Evolutionary conservation across 1,140 invertebrate species (phyloP), one percentile per base, ranked within the genome.

Genomic region (Limonius californicus): DNA sequence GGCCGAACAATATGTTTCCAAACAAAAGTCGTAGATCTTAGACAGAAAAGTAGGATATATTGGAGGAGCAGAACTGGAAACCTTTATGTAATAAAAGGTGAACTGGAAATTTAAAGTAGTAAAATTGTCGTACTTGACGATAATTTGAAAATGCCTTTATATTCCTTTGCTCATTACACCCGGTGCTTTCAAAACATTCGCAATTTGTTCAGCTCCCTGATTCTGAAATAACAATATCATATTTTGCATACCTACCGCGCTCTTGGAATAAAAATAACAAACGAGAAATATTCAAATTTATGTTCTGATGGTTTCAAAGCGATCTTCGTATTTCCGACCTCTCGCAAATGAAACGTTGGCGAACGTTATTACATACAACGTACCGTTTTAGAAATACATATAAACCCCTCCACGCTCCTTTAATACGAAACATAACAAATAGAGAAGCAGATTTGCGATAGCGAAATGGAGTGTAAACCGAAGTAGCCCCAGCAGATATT

Each of bases 401-500:
- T 27, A 57, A 35, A 39, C 56, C 16, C 12, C 21, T 27, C 15
- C 19, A n/a, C n/a, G 54, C 8, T 32, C 12, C 54, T 35, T 27
- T 55, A 30, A 55, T 55, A 30, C 21, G 15, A 55, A 55, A 55
- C 15, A 30, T 30, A 30, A 55, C 45, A 50, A 50, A 21, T 50
- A 35, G 30, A 30, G 21, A 55, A 14, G 21, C 54, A 55, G 39
- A 42, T 58, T 59, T 62, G 59, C 61, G 67, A 66, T 66, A 66
- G 61, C 62, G 67, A 68, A 68, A 68, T 68, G 67, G 62, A 66
- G 61, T 66, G 67, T 66, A 68, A 68, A 66, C 64, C 64, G 59
- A 66, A 35, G 45, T 62, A 59, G 62, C 66, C 67, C 64, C 27
- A 57, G 59, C 53, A 42, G 61, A 68, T 68, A 62, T 61, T 62